Percentiles rank a stretch among this genome's conserved stretches.
phyloP scores from a whole-genome alignment of 2,888 invertebrate species.

The Andrena camellia region DNA sequence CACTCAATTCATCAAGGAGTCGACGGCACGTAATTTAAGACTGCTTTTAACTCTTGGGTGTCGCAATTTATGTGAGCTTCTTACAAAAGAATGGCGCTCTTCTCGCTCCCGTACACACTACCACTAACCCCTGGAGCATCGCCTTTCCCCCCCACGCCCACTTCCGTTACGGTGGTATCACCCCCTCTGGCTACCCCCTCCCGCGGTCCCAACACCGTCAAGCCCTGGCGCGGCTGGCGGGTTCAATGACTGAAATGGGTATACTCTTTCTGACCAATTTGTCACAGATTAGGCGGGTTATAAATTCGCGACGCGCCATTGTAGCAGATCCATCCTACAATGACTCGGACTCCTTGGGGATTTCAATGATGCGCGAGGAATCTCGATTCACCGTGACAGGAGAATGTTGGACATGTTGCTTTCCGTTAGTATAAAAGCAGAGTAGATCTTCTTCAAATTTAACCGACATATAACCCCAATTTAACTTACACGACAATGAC shows the following conservation, averaged over 20 bases:
- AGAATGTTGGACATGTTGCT: neutral
- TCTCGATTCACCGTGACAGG: neutral
- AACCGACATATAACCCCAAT: neutral
- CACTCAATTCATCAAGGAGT: constrained; percentile 85
- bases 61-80: constrained; percentile 85
- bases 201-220: constrained; percentile 49
- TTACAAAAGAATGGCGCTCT: constrained; percentile 85
- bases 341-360: constrained; percentile 19
- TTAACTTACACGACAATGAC: neutral
- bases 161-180: constrained; percentile 62
- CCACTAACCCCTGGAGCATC: constrained; percentile 69
- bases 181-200: constrained; percentile 61
- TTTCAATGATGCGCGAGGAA: neutral
- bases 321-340: constrained; percentile 59
- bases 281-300: constrained; percentile 81
- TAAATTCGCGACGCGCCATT: constrained; percentile 79
- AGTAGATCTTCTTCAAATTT: neutral
- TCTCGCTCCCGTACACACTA: constrained; percentile 75
- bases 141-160: constrained; percentile 64
- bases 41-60: constrained; percentile 85
- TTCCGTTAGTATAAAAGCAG: neutral
- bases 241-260: constrained; percentile 61
- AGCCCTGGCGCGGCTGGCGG: constrained; percentile 38
- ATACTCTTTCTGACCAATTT: constrained; percentile 79
- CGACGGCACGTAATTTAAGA: constrained; percentile 85